Percentiles rank a stretch among this genome's conserved stretches.
Conservation (phyloP, 2,888 invertebrate genomes). For the Agelastica alni region DNA sequence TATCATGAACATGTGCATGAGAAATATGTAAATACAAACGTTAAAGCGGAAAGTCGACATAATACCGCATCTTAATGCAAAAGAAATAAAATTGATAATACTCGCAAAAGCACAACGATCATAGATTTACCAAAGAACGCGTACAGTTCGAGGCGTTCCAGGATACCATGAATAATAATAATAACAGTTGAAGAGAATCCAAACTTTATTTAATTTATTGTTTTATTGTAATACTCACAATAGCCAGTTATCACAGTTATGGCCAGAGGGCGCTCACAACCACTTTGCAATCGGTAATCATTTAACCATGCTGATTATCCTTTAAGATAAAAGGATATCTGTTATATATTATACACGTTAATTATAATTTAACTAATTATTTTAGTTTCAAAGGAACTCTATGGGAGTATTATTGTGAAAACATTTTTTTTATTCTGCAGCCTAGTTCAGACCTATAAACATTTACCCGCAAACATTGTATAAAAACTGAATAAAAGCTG, state of each 20-base stretch:
- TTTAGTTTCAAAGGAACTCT: too few relatives aligned
- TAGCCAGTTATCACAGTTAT: conserved; percentile 20
- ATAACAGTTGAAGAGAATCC: conserved; percentile 19
- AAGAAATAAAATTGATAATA: neutral
- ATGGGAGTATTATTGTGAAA: too few relatives aligned
- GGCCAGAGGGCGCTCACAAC: conserved; percentile 8
- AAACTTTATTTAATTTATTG: conserved; percentile 23
- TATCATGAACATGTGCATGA: too few relatives aligned
- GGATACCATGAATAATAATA: conserved; percentile 18
- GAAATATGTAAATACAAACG: neutral
- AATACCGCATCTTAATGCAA: neutral
- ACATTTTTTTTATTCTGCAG: too few relatives aligned
- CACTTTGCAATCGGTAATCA: conserved; percentile 17
- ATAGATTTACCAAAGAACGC: conserved; percentile 2
- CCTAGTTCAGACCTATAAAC: too few relatives aligned
- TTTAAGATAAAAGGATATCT: conserved; percentile 6
- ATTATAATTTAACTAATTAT: too few relatives aligned
- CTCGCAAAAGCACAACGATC: neutral
- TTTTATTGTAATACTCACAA: conserved; percentile 22
- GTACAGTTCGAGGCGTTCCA: conserved; percentile 18
- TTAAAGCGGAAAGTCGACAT: neutral
- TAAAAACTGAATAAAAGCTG: too few relatives aligned
- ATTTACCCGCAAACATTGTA: too few relatives aligned
- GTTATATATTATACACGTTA: too few relatives aligned
- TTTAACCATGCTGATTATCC: conserved; percentile 9